Evolutionary conservation across 2,797 vertebrate genomes (phyloP), one percentile per base, ranked within the genome.

Genomic region (Syncerus caffer): DNA sequence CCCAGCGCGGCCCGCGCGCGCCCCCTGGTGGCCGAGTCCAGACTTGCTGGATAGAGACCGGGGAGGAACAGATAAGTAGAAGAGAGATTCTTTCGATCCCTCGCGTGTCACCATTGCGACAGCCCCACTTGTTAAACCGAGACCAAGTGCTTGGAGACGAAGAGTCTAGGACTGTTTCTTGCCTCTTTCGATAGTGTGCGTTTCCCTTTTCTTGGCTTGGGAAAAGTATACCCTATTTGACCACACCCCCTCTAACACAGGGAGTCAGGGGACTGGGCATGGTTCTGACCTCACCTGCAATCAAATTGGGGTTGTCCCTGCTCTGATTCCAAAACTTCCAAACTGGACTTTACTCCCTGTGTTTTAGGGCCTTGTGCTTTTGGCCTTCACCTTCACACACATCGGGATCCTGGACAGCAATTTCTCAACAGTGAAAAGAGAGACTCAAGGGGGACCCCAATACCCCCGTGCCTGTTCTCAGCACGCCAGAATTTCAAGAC

Each of bases 1-100:
- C 19, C n/a, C 62, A 62, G 78, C 15, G 13, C n/a, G 74, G 84
- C 16, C 60, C 87, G 31, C 42, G 11, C 6, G 38, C 47, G 57
- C 96, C 96, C 25, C 64, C 98, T 97, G 74, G 97, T 96, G 98
- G 96, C 87, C 2, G 8, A 47, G 71, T 96, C 3, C 45, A 57
- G 79, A 92, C 84, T 92, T 96, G 74, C 83, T 13, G 3, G 16
- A 25, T 29, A 27, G 45, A 97, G 16, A n/a, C 1, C 6, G 19
- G 9, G 29, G 9, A 71, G 47, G 31, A 14, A 58, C 23, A 34
- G 15, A 42, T 25, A 34, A 16, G 27, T 10, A 27, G 6, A 58
- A 17, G 15, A 23, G 19, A 45, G n/a, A 31, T 9, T 29, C 10
- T 4, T 14, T 29, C 4, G 4, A 55, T 31, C 42, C 9, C 31